Percentiles rank a stretch among this genome's conserved stretches.
These are phyloP conservation scores for Exaiptasia diaphana DNA, from an alignment of 64 coral and sea anemone genomes.

Conservation along the genomic window DNA sequence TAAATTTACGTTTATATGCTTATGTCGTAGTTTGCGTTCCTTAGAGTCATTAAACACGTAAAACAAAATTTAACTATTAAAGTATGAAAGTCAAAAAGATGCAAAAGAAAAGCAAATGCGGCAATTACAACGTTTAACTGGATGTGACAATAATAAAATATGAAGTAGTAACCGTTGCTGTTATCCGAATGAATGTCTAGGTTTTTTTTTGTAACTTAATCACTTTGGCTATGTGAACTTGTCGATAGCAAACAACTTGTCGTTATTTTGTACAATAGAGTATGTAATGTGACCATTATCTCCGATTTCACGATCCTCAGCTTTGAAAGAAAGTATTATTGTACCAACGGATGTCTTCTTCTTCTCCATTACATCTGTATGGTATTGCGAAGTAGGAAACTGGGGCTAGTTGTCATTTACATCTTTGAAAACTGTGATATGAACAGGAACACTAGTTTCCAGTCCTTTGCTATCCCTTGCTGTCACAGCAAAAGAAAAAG, in stretches of 20 bases:
- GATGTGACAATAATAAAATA: no score
- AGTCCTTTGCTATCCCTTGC: conserved; percentile 76
- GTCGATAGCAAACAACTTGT: conserved; percentile 68
- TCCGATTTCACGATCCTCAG: conserved; percentile 67
- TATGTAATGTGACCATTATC: conserved; percentile 65
- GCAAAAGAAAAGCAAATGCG: no score
- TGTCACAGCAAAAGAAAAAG: conserved; percentile 75
- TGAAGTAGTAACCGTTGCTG: no score
- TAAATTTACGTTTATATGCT: no score
- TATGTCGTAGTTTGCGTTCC: no score
- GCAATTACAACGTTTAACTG: no score
- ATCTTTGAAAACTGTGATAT: conserved; percentile 71
- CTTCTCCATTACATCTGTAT: conserved; percentile 86
- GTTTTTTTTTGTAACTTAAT: no score
- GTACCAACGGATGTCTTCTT: conserved; percentile 69
- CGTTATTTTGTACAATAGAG: conserved; percentile 57
- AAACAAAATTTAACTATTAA: no score
- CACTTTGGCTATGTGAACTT: no score
- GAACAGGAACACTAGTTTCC: conserved; percentile 73
- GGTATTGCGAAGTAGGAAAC: conserved; percentile 83
- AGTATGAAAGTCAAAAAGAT: no score
- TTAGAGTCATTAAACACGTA: no score
- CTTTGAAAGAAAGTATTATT: conserved; percentile 69
- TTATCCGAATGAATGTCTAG: no score
- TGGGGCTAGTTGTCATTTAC: conserved; percentile 90